Conservation (phyloP, 2,113 vertebrate genomes). For the Atherinomorus stipes region DNA sequence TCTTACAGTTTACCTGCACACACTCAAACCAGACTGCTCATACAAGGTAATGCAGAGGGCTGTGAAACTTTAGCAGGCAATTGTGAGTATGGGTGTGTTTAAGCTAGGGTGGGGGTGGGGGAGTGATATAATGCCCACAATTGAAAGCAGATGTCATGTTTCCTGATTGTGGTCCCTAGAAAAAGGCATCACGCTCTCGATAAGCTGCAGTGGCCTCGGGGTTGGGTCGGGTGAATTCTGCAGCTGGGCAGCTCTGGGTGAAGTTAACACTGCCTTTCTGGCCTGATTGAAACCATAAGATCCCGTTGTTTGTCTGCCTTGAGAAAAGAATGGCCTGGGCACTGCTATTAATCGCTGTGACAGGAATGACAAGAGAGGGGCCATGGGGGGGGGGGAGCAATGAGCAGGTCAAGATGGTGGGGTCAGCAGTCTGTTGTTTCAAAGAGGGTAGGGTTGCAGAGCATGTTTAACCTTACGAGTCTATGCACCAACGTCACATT, state of each 20-base stretch:
- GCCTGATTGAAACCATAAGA: slow-evolving; percentile 72
- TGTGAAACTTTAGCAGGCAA: slow-evolving; percentile 50
- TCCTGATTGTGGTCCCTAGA: slow-evolving; percentile 69
- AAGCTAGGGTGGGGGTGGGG: slow-evolving; percentile 3
- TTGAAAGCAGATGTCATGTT: slow-evolving; percentile 79
- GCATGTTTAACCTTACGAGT: slow-evolving; percentile 67
- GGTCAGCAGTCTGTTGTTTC: slow-evolving; percentile 77
- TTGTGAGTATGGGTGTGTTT: slow-evolving; percentile 9
- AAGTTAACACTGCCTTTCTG: slow-evolving; percentile 32
- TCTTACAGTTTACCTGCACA: slow-evolving; percentile 51
- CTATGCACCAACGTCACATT: slow-evolving; percentile 68
- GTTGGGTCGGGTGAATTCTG: slow-evolving; percentile 44
- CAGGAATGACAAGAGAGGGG: slow-evolving; percentile 51
- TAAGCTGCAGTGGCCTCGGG: slow-evolving; percentile 54
- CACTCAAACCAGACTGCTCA: slow-evolving; percentile 62
- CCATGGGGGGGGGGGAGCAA: neutral
- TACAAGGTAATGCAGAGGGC: slow-evolving; percentile 46
- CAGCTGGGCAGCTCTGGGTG: slow-evolving; percentile 47
- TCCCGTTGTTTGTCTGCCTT: slow-evolving; percentile 55
- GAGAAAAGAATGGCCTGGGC: slow-evolving; percentile 49
- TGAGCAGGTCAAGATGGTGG: slow-evolving; percentile 54
- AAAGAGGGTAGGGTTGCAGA: slow-evolving; percentile 72
- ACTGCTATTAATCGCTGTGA: slow-evolving; percentile 70
- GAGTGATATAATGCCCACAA: slow-evolving; percentile 59
- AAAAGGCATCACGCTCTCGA: slow-evolving; percentile 47